Percentiles rank a stretch among this genome's conserved stretches.
Conservation (phyloP, 2,113 vertebrate genomes). For the Hystrix cristata region DNA sequence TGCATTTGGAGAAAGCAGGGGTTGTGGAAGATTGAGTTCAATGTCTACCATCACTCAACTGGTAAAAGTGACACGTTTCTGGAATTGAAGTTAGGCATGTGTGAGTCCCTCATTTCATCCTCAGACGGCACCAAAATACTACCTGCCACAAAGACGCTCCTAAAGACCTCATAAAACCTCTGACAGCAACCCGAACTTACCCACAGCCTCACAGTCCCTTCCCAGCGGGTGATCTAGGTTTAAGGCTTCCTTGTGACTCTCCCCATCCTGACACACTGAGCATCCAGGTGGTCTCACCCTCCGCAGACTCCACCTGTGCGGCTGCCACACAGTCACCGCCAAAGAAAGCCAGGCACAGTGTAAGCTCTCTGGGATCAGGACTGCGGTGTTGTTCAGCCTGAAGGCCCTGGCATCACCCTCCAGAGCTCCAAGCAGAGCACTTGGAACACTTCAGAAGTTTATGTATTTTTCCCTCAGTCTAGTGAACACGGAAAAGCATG, state of each 20-base stretch:
- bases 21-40: background rate
- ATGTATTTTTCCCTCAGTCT: background rate
- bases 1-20: background rate
- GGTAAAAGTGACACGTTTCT: background rate
- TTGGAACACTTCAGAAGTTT: background rate
- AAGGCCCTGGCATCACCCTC: accelerated
- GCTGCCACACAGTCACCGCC: accelerated
- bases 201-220: background rate
- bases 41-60: too few species aligned
- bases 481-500: too few species aligned
- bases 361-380: background rate
- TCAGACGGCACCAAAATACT: background rate
- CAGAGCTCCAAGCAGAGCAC: too few species aligned
- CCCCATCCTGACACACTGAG: accelerated
- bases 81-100: background rate
- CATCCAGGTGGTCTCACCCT: background rate
- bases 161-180: background rate
- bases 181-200: accelerated
- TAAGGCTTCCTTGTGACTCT: accelerated
- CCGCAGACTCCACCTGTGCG: accelerated
- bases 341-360: background rate
- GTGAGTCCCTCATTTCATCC: background rate
- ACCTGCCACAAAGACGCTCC: background rate
- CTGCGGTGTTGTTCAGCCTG: background rate
- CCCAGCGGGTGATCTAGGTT: too few species aligned